Base-by-base conservation (phyloP, 2,113 vertebrate genomes). In the Hippocampus guttulatus region DNA sequence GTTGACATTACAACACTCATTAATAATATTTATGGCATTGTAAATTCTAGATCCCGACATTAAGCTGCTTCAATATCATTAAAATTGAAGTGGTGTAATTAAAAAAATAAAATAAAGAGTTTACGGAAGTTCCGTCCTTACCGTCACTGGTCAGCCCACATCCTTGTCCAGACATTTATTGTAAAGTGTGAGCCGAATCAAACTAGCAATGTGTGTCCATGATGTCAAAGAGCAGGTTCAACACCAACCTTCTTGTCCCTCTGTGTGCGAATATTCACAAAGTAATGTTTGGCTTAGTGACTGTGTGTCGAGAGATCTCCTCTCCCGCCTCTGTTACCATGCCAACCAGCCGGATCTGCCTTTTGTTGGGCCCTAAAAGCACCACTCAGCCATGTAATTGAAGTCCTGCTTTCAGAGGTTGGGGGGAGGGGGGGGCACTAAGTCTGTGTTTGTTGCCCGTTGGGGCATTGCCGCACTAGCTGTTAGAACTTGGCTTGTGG, bases 311-410 rank as follows among this genome's bases (percentile, higher is more conserved):
- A 66, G 58, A 73, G 74, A 69, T 70, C 57, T 65, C 69, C 68
- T 41, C 61, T 60, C 62, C 69, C 75, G 43, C 64, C 64, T 65
- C 75, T 3, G 68, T 91, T 92, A 87, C 91, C 84, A 91, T 84
- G 80, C 76, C 92, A 93, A 92, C 92, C 86, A 88, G 80, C 91
- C 69, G 82, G 92, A 93, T 92, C 81, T 92, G 75, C 69, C 88
- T 91, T 84, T 93, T 91, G 92, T 92, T 80, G 70, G 61, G 57
- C 41, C 80, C 92, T 85, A 93, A 90, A 87, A 77, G 86, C 67
- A n/a, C 3, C 57, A 68, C 72, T 91, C 86, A 91, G 75, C 88
- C 90, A 82, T 92, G 88, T 87, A 88, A 92, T 92, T 88, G 77
- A 89, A 88, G 89, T 88, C 87, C 90, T 90, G 75, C 84, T 89